Percentiles rank a stretch among this genome's conserved stretches.
Conservation (phyloP, 2,113 vertebrate species). For the Seriola rivoliana region DNA sequence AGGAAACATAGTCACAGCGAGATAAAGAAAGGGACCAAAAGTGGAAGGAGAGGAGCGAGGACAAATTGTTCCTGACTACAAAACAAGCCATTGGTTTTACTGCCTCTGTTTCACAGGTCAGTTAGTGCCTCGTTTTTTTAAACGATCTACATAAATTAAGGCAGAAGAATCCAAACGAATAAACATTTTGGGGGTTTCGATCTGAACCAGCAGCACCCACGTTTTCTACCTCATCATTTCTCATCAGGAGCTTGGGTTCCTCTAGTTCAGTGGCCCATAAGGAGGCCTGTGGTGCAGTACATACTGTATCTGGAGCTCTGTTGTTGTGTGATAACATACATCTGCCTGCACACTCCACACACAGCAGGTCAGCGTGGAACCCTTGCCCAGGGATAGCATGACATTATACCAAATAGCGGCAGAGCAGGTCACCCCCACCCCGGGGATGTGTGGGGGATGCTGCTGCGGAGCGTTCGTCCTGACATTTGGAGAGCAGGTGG, state of each 20-base stretch:
- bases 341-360: constrained; percentile 31
- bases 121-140: neutral
- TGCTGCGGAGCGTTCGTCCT: constrained; percentile 61
- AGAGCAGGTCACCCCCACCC: constrained; percentile 71
- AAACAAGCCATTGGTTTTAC: constrained; percentile 6
- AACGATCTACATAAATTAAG: neutral
- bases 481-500: constrained; percentile 79
- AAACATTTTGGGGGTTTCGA: neutral
- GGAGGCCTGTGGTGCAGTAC: neutral
- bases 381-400: constrained; percentile 70
- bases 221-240: constrained; percentile 24
- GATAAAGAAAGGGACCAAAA: neutral
- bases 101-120: neutral
- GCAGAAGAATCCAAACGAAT: neutral
- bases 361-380: constrained; percentile 61
- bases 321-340: constrained; percentile 36
- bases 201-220: neutral
- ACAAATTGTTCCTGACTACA: neutral
- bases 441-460: constrained; percentile 50
- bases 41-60: neutral
- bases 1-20: neutral
- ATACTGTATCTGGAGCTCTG: constrained; percentile 25
- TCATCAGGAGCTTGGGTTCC: constrained; percentile 3
- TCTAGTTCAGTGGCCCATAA: constrained; percentile 4
- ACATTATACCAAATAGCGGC: constrained; percentile 67